Evolutionary conservation across 2,797 vertebrate genomes (phyloP).

Genomic region (Furcifer pardalis): DNA sequence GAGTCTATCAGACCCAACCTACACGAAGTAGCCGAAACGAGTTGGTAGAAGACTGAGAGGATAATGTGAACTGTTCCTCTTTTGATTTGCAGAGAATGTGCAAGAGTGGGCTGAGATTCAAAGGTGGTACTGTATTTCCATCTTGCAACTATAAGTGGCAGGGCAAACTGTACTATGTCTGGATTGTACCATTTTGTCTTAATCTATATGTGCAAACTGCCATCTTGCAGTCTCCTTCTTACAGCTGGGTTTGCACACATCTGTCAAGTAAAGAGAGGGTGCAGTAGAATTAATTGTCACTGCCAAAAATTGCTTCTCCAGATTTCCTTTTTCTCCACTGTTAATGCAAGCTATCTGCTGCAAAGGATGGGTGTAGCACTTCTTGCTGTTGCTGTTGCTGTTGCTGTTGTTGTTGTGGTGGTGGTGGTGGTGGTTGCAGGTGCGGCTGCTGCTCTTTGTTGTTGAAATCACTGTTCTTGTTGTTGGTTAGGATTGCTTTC

Average conservation of each 20-base stretch:
- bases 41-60: too few relatives aligned
- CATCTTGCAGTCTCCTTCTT: fast-evolving
- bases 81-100: too few relatives aligned
- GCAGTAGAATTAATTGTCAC: neutral
- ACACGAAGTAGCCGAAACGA: too few relatives aligned
- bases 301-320: neutral
- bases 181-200: neutral
- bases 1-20: too few relatives aligned
- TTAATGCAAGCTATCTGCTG: neutral
- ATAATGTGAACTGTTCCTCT: too few relatives aligned
- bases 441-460: too few relatives aligned
- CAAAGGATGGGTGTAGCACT: neutral
- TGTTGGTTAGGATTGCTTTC: neutral
- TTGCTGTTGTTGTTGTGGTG: neutral
- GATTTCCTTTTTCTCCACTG: neutral
- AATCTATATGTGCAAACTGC: neutral
- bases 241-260: neutral
- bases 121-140: too few relatives aligned
- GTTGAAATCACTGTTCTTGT: neutral
- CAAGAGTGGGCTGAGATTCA: too few relatives aligned
- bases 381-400: neutral
- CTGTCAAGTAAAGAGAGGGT: neutral
- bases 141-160: too few relatives aligned
- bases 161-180: too few relatives aligned
- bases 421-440: too few relatives aligned